These are phyloP conservation scores for Lethocerus indicus DNA, from an alignment of 1,140 invertebrate genomes.

Conservation along the genomic window DNA sequence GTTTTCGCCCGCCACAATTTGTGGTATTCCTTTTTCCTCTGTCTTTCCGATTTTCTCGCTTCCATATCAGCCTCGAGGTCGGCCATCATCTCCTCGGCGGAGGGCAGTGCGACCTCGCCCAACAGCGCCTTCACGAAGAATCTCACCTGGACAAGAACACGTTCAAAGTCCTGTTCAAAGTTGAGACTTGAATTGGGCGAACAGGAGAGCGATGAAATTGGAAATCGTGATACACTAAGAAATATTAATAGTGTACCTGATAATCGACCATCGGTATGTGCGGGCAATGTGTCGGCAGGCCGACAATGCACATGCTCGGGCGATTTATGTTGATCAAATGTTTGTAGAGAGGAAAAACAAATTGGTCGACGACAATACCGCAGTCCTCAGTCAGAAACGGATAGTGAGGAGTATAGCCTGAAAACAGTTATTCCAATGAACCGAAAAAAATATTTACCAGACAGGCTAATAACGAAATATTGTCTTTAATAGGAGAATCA, in stretches of 20 bases:
- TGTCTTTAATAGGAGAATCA: too few species aligned
- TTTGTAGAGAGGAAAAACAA: conserved; percentile 69
- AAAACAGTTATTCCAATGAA: too few species aligned
- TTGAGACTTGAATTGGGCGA: too few species aligned
- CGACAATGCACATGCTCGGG: conserved; percentile 62
- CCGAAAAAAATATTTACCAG: too few species aligned
- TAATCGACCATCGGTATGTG: too few species aligned
- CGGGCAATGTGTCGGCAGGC: too few species aligned
- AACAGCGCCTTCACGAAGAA: background rate
- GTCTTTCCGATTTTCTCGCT: background rate
- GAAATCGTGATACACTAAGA: too few species aligned
- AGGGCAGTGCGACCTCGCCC: background rate
- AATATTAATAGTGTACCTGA: too few species aligned
- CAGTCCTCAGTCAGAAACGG: conserved; percentile 59
- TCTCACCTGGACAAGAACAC: conserved; percentile 3
- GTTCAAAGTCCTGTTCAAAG: too few species aligned
- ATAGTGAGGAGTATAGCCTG: conserved; percentile 66
- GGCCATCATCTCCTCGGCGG: conserved; percentile 1
- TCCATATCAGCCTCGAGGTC: background rate
- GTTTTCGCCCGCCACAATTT: background rate
- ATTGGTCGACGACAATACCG: conserved; percentile 57
- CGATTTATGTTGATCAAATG: conserved; percentile 65
- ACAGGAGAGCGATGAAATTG: too few species aligned
- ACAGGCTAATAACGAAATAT: too few species aligned
- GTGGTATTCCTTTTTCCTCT: background rate